phyloP scores from a whole-genome alignment of 2,797 vertebrate genomes.

The Rhynchonycteris naso region DNA sequence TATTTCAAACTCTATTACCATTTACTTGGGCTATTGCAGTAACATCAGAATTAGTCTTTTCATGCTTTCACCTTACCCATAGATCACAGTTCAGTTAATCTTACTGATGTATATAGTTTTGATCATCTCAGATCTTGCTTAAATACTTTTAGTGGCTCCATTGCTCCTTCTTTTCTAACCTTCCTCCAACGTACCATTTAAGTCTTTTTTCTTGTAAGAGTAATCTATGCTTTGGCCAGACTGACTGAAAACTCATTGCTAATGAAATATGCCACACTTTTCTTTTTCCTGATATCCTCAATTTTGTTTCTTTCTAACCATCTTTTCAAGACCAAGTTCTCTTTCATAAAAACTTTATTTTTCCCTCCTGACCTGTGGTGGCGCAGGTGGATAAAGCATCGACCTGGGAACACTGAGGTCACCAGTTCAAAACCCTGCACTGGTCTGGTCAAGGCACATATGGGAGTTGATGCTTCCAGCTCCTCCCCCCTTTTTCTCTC shows the following conservation, averaged over 20 bases:
- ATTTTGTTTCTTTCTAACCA: neutral
- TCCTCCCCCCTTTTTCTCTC: too few species aligned
- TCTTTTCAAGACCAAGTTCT: slow-evolving; percentile 28
- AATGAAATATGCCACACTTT: neutral
- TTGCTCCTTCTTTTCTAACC: slow-evolving; percentile 42
- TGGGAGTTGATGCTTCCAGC: too few species aligned
- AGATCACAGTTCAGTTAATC: neutral
- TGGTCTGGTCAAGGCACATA: too few species aligned
- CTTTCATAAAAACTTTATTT: slow-evolving; percentile 13
- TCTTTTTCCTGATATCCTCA: neutral
- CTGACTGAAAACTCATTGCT: neutral
- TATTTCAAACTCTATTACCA: neutral
- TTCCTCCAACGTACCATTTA: neutral
- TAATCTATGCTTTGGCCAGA: slow-evolving; percentile 15
- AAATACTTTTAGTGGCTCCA: neutral
- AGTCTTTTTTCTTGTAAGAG: neutral
- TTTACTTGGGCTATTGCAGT: neutral
- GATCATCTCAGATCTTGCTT: neutral
- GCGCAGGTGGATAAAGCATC: too few species aligned
- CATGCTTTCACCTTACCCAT: neutral
- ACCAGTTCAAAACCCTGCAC: too few species aligned
- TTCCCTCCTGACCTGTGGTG: too few species aligned
- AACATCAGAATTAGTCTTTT: neutral
- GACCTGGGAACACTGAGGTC: too few species aligned
- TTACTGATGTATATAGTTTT: neutral